Base-by-base conservation (phyloP, 2,888 invertebrate species). In the Adelphocoris suturalis region DNA sequence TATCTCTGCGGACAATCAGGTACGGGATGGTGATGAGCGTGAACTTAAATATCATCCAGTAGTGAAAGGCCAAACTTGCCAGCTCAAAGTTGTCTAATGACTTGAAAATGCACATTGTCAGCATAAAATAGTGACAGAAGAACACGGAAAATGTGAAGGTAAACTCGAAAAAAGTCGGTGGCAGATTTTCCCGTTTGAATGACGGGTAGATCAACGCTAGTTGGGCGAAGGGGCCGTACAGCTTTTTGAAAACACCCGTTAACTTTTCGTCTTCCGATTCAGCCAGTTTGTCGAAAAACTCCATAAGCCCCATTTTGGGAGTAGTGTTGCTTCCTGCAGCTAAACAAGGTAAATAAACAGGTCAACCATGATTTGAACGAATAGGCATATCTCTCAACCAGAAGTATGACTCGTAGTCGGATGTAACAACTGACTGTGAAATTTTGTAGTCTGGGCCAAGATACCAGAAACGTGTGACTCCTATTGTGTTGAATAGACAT, bases 41-140 rank as follows among this genome's bases (percentile, higher is more conserved):
- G 19, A 75, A 75, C n/a, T 2, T 27, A 11, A 75, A 28, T n/a
- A 75, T 75, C 75, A 75, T 27, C 75, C 75, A 75, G 75, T 75
- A 19, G n/a, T 75, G 75, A 11, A 75, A 75, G 1, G 23, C 19
- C 28, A 75, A 75, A 75, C 75, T 75, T 27, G 75, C 19, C 13
- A 75, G 19, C 28, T 75, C 75, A 19, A 75, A 19, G 19, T 75
- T 19, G n/a, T 75, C 75, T 7, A 19, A 28, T 14, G 28, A 75
- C 11, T 16, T 12, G 19, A n/a, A 5, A 27, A 75, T 14, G 19
- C n/a, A 16, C n/a, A 27, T 19, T 2, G 75, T 75, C 7, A 75
- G 28, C n/a, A 75, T 1, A 14, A 1, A 27, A 12, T 27, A 27
- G 75, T 75, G 75, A 19, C 3, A 14, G 7, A 19, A 19, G 2